These are phyloP conservation scores for Acipenser ruthenus DNA, from an alignment of 2,797 vertebrate genomes.

Conservation along the genomic window DNA sequence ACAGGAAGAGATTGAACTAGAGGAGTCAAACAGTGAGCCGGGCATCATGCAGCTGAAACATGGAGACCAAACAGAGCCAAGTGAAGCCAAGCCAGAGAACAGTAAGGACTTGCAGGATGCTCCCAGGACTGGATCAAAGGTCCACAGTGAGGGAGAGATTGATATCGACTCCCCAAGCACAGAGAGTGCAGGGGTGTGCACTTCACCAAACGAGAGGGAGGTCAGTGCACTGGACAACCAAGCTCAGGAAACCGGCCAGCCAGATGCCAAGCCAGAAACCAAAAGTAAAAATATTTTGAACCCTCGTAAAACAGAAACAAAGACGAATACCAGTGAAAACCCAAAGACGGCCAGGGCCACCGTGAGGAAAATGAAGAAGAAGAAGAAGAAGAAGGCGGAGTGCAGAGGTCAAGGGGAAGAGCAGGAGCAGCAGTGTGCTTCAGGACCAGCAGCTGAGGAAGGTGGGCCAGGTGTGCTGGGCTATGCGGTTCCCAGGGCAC, in stretches of 20 bases:
- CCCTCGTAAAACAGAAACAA: too few species aligned
- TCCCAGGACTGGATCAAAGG: slow-evolving; percentile 1
- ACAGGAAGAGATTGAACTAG: background rate
- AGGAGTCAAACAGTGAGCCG: too few species aligned
- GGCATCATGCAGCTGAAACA: background rate
- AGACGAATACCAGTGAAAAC: too few species aligned
- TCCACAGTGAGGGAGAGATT: slow-evolving; percentile 20
- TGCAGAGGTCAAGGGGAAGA: background rate
- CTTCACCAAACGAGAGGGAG: background rate
- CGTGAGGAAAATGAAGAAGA: slow-evolving; percentile 11
- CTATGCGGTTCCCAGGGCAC: background rate
- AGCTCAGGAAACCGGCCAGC: background rate
- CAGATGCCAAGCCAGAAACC: background rate
- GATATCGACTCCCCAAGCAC: too few species aligned
- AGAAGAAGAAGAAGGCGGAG: slow-evolving; percentile 16
- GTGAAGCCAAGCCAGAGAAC: background rate
- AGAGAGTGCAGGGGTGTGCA: too few species aligned
- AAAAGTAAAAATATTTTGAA: too few species aligned
- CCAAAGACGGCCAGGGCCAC: slow-evolving; percentile 26
- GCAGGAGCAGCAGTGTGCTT: slow-evolving; percentile 13
- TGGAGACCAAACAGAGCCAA: background rate
- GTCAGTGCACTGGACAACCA: background rate
- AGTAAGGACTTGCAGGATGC: slow-evolving; percentile 26
- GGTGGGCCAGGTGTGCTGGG: slow-evolving; percentile 45
- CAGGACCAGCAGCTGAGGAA: slow-evolving; percentile 12